Evolutionary conservation across 1,140 invertebrate species (phyloP).

Genomic region (Periplaneta americana): DNA sequence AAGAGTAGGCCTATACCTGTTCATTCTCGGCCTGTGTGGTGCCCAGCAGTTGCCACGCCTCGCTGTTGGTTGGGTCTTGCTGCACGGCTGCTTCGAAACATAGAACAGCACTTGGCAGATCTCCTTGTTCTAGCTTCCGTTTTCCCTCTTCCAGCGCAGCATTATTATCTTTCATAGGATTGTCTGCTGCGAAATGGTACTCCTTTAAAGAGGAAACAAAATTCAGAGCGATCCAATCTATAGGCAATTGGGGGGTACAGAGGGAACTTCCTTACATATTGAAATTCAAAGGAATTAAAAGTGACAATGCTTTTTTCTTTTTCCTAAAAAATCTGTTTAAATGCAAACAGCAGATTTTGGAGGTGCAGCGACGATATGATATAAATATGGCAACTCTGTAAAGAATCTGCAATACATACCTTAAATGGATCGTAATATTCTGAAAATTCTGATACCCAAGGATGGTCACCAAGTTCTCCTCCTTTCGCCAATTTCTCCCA

Average conservation of each 20-base stretch:
- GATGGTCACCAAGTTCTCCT: conserved; percentile 44
- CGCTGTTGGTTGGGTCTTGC: conserved; percentile 70
- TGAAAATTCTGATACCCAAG: conserved; percentile 62
- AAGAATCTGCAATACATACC: conserved; percentile 35
- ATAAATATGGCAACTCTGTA: too few species aligned
- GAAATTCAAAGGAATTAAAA: too few species aligned
- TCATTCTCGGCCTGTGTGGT: conserved; percentile 92
- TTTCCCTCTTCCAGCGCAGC: conserved; percentile 85
- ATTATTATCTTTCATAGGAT: conserved; percentile 76
- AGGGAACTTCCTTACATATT: too few species aligned
- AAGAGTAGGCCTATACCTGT: too few species aligned
- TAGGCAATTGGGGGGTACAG: neutral
- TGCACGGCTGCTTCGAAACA: conserved; percentile 95
- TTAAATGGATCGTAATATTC: conserved; percentile 59
- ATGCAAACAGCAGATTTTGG: too few species aligned
- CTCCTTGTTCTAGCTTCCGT: conserved; percentile 72
- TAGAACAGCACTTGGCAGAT: conserved; percentile 91
- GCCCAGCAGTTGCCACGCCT: conserved; percentile 78
- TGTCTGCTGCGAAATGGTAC: conserved; percentile 81
- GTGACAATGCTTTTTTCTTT: too few species aligned
- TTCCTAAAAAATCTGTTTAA: too few species aligned
- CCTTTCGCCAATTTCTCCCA: conserved; percentile 63
- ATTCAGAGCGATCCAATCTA: neutral
- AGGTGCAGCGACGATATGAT: too few species aligned
- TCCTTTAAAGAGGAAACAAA: conserved; percentile 39